Evolutionary conservation across 2,113 vertebrate genomes (phyloP).

Genomic region (Hystrix brachyura): DNA sequence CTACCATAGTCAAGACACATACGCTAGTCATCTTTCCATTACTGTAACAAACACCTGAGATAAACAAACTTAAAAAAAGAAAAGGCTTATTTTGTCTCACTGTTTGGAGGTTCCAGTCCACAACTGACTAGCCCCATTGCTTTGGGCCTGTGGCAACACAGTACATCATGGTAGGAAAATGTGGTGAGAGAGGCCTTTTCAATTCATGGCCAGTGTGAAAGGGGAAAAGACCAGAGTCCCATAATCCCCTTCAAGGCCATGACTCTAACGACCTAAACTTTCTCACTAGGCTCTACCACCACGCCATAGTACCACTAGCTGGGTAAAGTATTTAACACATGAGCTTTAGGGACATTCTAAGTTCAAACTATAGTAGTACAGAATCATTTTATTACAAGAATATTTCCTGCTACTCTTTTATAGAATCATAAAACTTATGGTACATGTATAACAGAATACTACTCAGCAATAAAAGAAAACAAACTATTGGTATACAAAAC

Average conservation of each 20-base stretch:
- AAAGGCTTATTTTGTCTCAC: neutral
- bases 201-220: neutral
- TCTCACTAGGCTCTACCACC: too few species aligned
- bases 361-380: neutral
- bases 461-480: neutral
- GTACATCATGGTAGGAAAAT: neutral
- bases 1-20: neutral
- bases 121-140: neutral
- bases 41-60: neutral
- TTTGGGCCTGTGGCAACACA: neutral
- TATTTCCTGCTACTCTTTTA: neutral
- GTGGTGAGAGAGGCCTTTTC: neutral
- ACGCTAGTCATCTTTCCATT: neutral
- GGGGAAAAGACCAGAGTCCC: neutral
- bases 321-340: neutral
- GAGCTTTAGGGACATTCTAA: neutral
- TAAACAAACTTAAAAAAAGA: neutral
- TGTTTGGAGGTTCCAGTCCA: neutral
- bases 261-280: neutral
- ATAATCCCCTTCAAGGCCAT: neutral
- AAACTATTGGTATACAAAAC: neutral
- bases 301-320: neutral
- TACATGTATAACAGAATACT: neutral
- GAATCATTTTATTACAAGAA: neutral
- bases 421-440: neutral